A percentile compares a stretch with the other conserved stretches of the same genome.
These are phyloP conservation scores for Oryzias sinensis DNA, from an alignment of 2,797 vertebrate species.

Conservation along the genomic window DNA sequence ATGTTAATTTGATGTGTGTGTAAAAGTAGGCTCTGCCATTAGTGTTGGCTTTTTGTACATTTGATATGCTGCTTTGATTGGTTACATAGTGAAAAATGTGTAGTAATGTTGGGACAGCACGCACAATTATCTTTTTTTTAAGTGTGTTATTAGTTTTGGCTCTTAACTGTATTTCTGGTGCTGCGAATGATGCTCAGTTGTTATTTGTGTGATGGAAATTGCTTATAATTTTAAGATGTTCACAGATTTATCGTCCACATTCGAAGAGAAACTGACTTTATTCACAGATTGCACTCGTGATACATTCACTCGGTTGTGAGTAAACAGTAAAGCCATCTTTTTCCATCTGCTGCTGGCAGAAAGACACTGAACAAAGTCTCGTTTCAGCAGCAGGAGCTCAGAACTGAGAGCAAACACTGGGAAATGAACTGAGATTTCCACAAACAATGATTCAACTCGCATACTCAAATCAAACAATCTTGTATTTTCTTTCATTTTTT, in stretches of 20 bases:
- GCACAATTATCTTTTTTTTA: constrained; percentile 43
- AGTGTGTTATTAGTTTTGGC: constrained; percentile 27
- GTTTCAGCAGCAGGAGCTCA: constrained; percentile 16
- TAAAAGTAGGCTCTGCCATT: constrained; percentile 12
- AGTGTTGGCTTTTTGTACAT: constrained; percentile 38
- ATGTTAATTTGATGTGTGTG: constrained; percentile 14
- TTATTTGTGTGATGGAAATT: constrained; percentile 41
- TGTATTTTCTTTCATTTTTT: constrained; percentile 16
- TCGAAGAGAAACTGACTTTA: constrained; percentile 42
- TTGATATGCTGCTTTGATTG: constrained; percentile 39
- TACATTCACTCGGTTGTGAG: constrained; percentile 60
- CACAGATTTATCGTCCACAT: constrained; percentile 21
- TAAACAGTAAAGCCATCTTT: constrained; percentile 29
- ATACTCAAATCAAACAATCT: constrained; percentile 25
- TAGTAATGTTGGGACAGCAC: constrained; percentile 22
- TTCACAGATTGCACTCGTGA: constrained; percentile 55
- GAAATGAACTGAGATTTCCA: constrained; percentile 16
- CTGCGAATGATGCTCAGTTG: constrained; percentile 46
- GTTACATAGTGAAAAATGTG: constrained; percentile 49
- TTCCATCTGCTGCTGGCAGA: constrained; percentile 21
- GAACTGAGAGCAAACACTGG: constrained; percentile 19
- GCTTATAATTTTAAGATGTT: constrained; percentile 36
- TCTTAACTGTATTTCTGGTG: constrained; percentile 35
- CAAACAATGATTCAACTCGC: constrained; percentile 30
- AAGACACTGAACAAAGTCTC: constrained; percentile 40